A percentile compares a stretch with the other conserved stretches of the same genome.
Evolutionary conservation across 2,797 vertebrate genomes (phyloP).

Genomic region (Rallus crepitans): DNA sequence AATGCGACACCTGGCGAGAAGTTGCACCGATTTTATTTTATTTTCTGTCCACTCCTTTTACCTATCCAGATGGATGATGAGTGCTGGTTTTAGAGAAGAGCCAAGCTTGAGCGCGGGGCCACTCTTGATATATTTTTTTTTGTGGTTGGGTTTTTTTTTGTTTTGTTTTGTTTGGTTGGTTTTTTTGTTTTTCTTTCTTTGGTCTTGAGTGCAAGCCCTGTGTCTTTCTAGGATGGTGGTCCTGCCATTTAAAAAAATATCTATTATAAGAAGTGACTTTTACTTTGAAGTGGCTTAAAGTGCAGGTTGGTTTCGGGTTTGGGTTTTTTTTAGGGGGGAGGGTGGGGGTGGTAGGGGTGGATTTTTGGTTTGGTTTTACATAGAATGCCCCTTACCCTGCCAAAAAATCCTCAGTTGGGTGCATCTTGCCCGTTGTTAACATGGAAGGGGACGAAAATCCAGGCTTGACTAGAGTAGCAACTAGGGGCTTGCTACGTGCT

Average conservation of each 20-base stretch:
- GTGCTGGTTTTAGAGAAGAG: conserved; percentile 70
- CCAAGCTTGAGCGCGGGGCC: conserved; percentile 59
- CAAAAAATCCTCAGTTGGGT: conserved; percentile 5
- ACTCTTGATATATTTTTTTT: not conserved
- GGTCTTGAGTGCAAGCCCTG: conserved; percentile 61
- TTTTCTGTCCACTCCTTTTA: conserved; percentile 62
- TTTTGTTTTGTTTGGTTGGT: not conserved
- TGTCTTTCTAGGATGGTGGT: conserved; percentile 78
- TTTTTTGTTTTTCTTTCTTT: conserved; percentile 37
- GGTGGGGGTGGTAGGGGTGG: not conserved
- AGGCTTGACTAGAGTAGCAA: conserved; percentile 56
- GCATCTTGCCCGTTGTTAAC: conserved; percentile 62
- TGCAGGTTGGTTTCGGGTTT: conserved; percentile 29
- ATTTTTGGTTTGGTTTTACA: conserved; percentile 48
- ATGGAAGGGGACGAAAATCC: conserved; percentile 50
- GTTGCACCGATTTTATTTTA: conserved; percentile 73
- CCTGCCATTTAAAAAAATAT: conserved; percentile 80
- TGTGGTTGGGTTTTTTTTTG: not conserved
- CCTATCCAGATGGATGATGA: conserved; percentile 50
- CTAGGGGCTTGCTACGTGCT: conserved; percentile 17
- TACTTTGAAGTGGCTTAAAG: conserved; percentile 75
- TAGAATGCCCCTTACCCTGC: conserved; percentile 40
- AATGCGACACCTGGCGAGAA: conserved; percentile 57
- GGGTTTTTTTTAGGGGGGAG: not conserved
- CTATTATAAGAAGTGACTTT: conserved; percentile 73